Evolutionary conservation across 2,797 vertebrate genomes (phyloP).

Genomic region (Mormyrops boulengeri): DNA sequence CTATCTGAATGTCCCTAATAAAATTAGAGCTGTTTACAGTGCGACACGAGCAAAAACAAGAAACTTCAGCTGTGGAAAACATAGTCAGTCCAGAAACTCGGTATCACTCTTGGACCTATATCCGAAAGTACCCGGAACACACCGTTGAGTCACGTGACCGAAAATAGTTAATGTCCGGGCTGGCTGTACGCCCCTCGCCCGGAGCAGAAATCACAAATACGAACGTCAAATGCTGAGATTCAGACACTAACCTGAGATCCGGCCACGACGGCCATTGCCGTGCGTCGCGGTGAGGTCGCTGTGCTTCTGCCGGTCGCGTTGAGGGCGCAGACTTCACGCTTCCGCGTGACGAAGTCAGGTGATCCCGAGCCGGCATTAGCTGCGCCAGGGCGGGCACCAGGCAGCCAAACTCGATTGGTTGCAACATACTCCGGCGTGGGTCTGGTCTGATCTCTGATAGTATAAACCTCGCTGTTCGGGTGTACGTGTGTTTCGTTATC

Average conservation of each 20-base stretch:
- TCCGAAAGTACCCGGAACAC: background rate
- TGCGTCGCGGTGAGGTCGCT: background rate
- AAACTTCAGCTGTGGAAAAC: background rate
- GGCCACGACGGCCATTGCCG: background rate
- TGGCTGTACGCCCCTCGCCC: background rate
- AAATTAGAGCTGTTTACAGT: background rate
- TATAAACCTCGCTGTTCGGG: background rate
- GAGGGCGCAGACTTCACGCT: background rate
- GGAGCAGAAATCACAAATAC: background rate
- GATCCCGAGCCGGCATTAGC: background rate
- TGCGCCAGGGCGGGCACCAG: background rate
- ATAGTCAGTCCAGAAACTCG: background rate
- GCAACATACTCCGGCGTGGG: background rate
- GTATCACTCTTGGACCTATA: background rate
- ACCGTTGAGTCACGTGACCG: background rate
- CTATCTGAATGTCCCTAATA: background rate
- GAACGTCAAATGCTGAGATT: background rate
- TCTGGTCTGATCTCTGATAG: background rate
- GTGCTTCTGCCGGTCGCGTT: background rate
- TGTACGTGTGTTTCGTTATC: background rate
- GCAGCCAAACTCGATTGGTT: background rate
- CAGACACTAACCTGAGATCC: background rate
- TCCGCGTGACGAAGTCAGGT: background rate
- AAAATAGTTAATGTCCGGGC: background rate
- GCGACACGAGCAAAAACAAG: background rate